phyloP scores from a whole-genome alignment of 2,113 vertebrate species.

The Dromaius novaehollandiae region DNA sequence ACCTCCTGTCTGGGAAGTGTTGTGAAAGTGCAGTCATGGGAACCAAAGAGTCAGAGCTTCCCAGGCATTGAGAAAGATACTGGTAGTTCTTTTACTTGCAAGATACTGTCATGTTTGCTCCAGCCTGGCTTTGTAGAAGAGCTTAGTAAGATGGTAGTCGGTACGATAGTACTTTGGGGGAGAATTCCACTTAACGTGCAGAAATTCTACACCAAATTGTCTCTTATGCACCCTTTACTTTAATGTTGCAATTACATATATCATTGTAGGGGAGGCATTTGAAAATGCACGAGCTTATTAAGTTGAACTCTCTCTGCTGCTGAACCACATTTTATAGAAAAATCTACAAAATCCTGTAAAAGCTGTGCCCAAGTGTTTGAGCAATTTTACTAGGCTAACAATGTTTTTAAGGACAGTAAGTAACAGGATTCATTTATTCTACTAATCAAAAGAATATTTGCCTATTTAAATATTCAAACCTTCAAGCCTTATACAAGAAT shows the following conservation, averaged over 20 bases:
- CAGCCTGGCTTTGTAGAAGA: background rate
- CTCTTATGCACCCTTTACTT: background rate
- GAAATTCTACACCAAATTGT: background rate
- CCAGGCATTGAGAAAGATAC: background rate
- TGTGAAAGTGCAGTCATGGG: background rate
- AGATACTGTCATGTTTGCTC: background rate
- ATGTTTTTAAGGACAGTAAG: constrained; percentile 7
- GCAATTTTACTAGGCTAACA: background rate
- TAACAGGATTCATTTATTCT: constrained; percentile 29
- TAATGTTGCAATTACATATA: background rate
- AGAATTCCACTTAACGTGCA: background rate
- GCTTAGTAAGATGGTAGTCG: background rate
- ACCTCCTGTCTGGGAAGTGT: rapidly evolving
- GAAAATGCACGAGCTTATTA: constrained; percentile 2
- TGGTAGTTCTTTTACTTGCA: background rate
- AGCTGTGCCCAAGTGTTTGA: background rate
- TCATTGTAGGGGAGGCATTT: background rate
- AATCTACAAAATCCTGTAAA: background rate
- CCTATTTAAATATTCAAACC: constrained; percentile 52
- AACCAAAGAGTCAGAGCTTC: background rate
- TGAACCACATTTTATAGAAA: background rate
- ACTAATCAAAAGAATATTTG: constrained; percentile 51
- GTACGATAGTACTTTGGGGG: background rate
- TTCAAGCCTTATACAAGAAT: background rate
- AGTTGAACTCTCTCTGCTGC: background rate